phyloP scores from a whole-genome alignment of 2,113 vertebrate genomes.

The Gasterosteus nipponicus region DNA sequence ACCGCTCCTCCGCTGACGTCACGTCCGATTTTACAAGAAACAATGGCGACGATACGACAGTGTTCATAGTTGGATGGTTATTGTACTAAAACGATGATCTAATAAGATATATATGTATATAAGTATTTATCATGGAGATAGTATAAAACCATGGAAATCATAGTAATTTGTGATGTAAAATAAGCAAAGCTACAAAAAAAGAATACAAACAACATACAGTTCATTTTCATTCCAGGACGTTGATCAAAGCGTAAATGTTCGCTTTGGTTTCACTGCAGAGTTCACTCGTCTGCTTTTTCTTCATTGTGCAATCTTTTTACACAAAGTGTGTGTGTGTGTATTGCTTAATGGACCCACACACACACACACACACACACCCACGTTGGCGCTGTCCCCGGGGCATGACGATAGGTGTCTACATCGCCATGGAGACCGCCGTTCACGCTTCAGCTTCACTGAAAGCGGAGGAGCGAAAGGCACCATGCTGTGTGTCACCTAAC shows the following conservation, averaged over 20 bases:
- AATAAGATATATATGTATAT: no score
- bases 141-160: no score
- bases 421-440: conserved; percentile 27
- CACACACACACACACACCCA: conserved; percentile 1
- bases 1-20: not conserved
- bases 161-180: no score
- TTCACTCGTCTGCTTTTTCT: not conserved
- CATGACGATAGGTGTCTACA: conserved; percentile 27
- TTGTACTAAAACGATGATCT: no score
- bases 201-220: no score
- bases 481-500: conserved; percentile 14
- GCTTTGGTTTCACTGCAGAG: no score
- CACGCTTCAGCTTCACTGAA: conserved; percentile 22
- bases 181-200: no score
- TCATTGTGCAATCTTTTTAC: no score
- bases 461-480: not conserved
- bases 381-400: not conserved
- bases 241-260: no score
- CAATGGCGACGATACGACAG: no score
- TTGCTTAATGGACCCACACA: not conserved
- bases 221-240: not conserved
- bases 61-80: no score
- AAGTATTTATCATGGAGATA: no score
- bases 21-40: not conserved
- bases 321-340: not conserved